Evolutionary conservation across 1,140 invertebrate genomes (phyloP).

Genomic region (Coptotermes formosanus): DNA sequence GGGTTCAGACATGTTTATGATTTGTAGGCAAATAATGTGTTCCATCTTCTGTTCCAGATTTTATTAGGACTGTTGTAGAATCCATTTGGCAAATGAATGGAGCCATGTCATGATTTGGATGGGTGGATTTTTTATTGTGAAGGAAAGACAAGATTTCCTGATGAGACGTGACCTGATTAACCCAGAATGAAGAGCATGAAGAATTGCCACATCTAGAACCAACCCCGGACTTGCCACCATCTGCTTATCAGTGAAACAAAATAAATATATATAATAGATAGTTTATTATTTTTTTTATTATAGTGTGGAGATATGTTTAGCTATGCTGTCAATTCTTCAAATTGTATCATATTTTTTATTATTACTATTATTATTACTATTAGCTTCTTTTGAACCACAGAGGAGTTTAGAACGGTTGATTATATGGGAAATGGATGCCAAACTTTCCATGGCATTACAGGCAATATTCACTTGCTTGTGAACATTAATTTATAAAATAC

Average conservation of each 20-base stretch:
- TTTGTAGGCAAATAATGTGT: too few species aligned
- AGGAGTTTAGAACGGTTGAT: neutral
- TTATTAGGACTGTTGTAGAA: neutral
- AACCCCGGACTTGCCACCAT: slow-evolving; percentile 33
- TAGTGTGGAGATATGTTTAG: slow-evolving; percentile 33
- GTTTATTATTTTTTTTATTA: slow-evolving; percentile 32
- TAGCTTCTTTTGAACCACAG: neutral
- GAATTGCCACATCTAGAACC: neutral
- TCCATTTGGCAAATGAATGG: neutral
- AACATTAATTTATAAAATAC: too few species aligned
- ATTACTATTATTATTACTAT: neutral
- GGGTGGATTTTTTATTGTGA: neutral
- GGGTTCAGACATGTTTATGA: too few species aligned
- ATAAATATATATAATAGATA: slow-evolving; percentile 28
- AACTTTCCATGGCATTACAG: neutral
- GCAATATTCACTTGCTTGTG: too few species aligned
- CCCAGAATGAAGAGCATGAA: neutral
- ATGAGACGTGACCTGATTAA: neutral
- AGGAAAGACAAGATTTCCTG: neutral
- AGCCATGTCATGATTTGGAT: neutral
- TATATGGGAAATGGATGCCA: neutral
- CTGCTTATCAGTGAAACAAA: slow-evolving; percentile 25
- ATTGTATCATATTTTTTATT: neutral
- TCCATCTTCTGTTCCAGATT: neutral
- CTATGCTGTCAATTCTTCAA: slow-evolving; percentile 28